phyloP scores from a whole-genome alignment of 64 coral and sea anemone species.

The Porites australiensis region DNA sequence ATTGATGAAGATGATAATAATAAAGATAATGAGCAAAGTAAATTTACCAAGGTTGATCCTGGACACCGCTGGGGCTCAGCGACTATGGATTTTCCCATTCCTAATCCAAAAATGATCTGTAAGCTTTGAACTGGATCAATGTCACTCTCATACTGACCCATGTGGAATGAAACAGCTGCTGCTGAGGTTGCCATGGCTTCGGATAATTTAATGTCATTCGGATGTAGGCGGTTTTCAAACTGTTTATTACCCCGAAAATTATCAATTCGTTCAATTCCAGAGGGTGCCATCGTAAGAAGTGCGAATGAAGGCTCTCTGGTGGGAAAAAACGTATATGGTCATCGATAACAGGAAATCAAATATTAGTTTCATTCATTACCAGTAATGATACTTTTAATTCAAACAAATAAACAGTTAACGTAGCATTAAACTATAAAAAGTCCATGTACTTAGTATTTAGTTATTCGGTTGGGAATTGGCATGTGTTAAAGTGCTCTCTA shows the following conservation, averaged over 20 bases:
- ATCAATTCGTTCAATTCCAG: slow-evolving; percentile 69
- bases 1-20: no score
- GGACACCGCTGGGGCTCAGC: neutral
- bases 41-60: neutral
- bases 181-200: slow-evolving; percentile 87
- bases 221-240: slow-evolving; percentile 61
- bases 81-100: slow-evolving; percentile 29
- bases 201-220: slow-evolving; percentile 76
- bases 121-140: slow-evolving; percentile 61
- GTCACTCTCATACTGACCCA: slow-evolving; percentile 37
- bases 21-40: no score
- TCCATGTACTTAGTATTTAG: no score
- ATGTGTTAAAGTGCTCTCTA: no score
- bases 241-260: neutral
- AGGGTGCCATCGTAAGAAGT: slow-evolving; percentile 67
- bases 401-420: no score
- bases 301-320: slow-evolving; percentile 22
- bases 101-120: slow-evolving; percentile 86
- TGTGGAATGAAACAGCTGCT: slow-evolving; percentile 71
- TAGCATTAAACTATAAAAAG: no score
- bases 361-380: neutral
- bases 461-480: no score
- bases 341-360: no score
- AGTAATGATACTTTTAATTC: no score
- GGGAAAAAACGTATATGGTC: neutral